Evolutionary conservation across 1,140 invertebrate genomes (phyloP), one percentile per base, ranked within the genome.

Genomic region (Thaumatotibia leucotreta): DNA sequence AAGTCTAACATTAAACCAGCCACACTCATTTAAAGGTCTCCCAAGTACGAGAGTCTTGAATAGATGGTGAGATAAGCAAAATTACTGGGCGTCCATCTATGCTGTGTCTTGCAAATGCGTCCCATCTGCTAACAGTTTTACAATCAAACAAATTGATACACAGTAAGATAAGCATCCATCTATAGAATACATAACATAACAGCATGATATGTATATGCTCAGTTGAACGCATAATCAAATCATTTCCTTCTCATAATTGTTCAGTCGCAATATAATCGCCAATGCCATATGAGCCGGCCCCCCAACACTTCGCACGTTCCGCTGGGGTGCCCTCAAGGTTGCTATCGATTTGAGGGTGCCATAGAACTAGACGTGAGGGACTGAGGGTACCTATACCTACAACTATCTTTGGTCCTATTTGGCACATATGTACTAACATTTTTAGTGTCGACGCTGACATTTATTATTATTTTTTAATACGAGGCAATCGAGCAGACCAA

Each of bases 271-370:
- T 31, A 31, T 17, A 49, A 49, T 49, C 23, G 23, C 39, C 52
- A 11, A 29, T 58, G 52, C 52, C 52, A 58, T 54, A 27, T 54
- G 50, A 54, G 50, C 23, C 52, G 14, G 11, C 0, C 52, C 27
- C 52, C 24, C 52, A n/a, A n/a, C 52, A 58, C 4, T 58, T 58
- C 52, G 52, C 52, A 58, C 52, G 52, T 58, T 58, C n/a, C 52
- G 52, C 27, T 58, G 9, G 52, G 52, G 52, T 58, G 52, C 52
- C 52, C 14, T 58, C 52, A 58, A 58, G 52, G 52, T 58, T 58
- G 52, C 52, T 58, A 58, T 58, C 52, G 52, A 58, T 58, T 58
- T 24, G 24, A 58, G 52, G 52, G 52, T 14, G 52, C 52, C 20
- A 6, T 9, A n/a, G 50, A 54, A 24, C 50, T 54, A 54, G 20